A percentile compares a stretch with the other conserved stretches of the same genome.
Evolutionary conservation across 2,113 vertebrate genomes (phyloP).

Genomic region (Formicarius rufipectus): DNA sequence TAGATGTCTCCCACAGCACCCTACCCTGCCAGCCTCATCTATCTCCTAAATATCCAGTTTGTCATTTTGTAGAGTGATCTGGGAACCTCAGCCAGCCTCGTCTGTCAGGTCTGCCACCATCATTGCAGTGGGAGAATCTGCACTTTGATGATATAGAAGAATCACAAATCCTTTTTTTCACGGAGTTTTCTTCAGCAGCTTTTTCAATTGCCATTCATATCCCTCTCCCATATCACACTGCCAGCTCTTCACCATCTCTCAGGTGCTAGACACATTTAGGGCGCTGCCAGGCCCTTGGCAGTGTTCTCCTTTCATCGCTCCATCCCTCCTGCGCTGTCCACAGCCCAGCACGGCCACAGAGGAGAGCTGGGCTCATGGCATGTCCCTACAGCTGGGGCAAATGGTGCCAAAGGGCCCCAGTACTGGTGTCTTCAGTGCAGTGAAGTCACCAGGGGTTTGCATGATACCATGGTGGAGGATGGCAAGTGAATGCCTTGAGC

Average conservation of each 20-base stretch:
- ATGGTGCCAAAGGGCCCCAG: background rate
- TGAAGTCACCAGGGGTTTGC: fast-evolving
- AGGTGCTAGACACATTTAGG: background rate
- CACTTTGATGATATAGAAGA: background rate
- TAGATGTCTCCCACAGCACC: too few relatives aligned
- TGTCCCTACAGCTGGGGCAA: background rate
- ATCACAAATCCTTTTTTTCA: background rate
- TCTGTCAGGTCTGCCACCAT: background rate
- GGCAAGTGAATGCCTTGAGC: background rate
- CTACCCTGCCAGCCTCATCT: background rate
- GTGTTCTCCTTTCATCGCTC: background rate
- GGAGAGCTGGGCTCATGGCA: background rate
- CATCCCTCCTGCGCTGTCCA: background rate
- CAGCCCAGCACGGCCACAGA: background rate
- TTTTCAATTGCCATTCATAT: background rate
- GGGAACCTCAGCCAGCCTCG: background rate
- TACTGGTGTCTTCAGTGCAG: background rate
- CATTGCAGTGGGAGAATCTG: background rate
- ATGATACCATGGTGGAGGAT: fast-evolving
- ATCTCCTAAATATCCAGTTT: background rate
- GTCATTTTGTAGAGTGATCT: background rate
- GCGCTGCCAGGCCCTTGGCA: background rate
- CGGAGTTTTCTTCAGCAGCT: background rate
- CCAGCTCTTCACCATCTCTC: background rate
- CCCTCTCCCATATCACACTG: background rate